A percentile compares a stretch with the other conserved stretches of the same genome.
Evolutionary conservation across 2,888 invertebrate species (phyloP).

Genomic region (Tachina fera): DNA sequence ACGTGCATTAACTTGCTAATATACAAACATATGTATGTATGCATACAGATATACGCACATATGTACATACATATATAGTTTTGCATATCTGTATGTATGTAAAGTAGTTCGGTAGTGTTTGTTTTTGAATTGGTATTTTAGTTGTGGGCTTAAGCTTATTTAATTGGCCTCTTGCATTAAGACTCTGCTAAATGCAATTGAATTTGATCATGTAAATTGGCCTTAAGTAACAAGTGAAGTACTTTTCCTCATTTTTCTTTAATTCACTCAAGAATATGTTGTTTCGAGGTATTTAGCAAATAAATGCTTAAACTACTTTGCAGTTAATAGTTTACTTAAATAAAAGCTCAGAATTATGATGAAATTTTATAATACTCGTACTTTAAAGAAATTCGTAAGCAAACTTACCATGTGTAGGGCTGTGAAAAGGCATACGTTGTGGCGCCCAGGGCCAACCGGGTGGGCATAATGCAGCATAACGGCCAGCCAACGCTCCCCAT

Average conservation of each 20-base stretch:
- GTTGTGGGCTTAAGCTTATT: slow-evolving; percentile 75
- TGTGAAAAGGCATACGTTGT: slow-evolving; percentile 83
- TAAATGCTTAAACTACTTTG: slow-evolving; percentile 21
- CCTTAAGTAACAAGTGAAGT: slow-evolving; percentile 77
- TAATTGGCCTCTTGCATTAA: slow-evolving; percentile 81
- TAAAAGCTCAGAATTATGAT: background rate
- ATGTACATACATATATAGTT: background rate
- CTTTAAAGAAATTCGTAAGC: background rate
- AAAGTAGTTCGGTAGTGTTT: slow-evolving; percentile 25
- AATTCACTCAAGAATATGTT: slow-evolving; percentile 59
- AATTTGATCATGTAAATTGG: slow-evolving; percentile 82
- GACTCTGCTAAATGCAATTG: slow-evolving; percentile 78
- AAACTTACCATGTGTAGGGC: slow-evolving; percentile 88
- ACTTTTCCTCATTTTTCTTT: slow-evolving; percentile 18
- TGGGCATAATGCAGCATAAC: slow-evolving; percentile 89
- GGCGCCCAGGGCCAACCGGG: slow-evolving; percentile 86
- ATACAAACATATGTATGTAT: slow-evolving; percentile 16
- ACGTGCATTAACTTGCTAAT: too few relatives aligned
- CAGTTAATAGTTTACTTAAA: slow-evolving; percentile 5
- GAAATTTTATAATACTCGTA: too few relatives aligned
- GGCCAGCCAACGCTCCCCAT: slow-evolving; percentile 90
- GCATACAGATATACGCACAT: background rate
- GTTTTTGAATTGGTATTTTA: slow-evolving; percentile 60
- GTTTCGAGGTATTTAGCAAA: slow-evolving; percentile 41
- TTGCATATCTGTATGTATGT: slow-evolving; percentile 22